phyloP scores from a whole-genome alignment of 2,113 vertebrate genomes.

The Cyprinodon tularosa region DNA sequence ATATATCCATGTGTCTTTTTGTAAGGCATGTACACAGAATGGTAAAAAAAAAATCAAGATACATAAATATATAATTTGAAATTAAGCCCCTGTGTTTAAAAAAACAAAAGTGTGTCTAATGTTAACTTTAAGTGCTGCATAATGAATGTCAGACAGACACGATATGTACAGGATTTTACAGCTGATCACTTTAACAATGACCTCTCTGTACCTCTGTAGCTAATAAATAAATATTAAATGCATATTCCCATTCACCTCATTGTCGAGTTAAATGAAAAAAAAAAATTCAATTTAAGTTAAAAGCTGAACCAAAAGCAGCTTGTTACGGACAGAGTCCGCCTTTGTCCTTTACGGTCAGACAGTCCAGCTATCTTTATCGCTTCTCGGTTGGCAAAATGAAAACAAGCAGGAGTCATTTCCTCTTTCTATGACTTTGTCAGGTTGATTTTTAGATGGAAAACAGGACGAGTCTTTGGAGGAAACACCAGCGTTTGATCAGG shows the following conservation, averaged over 20 bases:
- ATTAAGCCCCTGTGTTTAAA: constrained; percentile 77
- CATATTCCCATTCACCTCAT: constrained; percentile 79
- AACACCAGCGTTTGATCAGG: not conserved
- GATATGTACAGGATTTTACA: constrained; percentile 72
- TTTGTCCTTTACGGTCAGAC: constrained; percentile 69
- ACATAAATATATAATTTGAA: constrained; percentile 79
- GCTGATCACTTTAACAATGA: constrained; percentile 74
- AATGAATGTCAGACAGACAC: constrained; percentile 71
- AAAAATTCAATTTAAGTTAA: constrained; percentile 77
- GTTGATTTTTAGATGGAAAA: constrained; percentile 16
- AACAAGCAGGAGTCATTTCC: constrained; percentile 33
- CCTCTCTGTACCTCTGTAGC: constrained; percentile 69
- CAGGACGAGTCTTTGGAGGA: constrained; percentile 7
- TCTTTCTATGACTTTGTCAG: constrained; percentile 23
- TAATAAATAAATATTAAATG: constrained; percentile 88
- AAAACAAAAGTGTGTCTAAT: constrained; percentile 74
- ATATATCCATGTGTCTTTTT: constrained; percentile 75
- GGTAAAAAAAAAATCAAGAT: constrained; percentile 71
- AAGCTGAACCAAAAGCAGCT: constrained; percentile 77
- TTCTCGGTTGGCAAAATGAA: constrained; percentile 42
- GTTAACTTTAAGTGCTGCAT: constrained; percentile 71
- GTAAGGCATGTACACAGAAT: constrained; percentile 79
- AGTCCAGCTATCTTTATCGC: constrained; percentile 81
- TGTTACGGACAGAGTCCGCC: constrained; percentile 67
- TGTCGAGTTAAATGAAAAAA: constrained; percentile 70